Percentiles rank a stretch among this genome's conserved stretches.
Evolutionary conservation across 2,113 vertebrate genomes (phyloP).

Genomic region (Tragulus kanchil): DNA sequence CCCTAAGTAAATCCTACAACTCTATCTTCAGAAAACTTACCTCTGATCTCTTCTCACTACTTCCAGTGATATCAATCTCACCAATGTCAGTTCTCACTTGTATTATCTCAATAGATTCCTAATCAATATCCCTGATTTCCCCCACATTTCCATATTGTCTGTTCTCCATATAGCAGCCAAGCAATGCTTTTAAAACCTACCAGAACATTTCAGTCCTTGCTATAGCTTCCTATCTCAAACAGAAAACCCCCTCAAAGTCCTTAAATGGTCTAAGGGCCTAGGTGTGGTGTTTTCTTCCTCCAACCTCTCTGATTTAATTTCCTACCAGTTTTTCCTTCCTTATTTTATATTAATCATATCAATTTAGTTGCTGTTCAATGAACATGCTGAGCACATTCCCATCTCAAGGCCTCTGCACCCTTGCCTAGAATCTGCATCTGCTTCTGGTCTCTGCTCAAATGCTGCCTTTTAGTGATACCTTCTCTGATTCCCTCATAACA

Average conservation of each 20-base stretch:
- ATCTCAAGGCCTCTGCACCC: not conserved
- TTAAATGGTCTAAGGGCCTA: not conserved
- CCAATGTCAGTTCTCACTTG: not conserved
- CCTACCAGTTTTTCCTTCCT: not conserved
- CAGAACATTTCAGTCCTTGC: not conserved
- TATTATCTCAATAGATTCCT: conserved; percentile 36
- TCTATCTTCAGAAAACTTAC: conserved; percentile 7
- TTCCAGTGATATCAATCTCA: not conserved
- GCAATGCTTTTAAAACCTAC: not conserved
- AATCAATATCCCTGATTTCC: not conserved
- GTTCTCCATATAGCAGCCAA: not conserved
- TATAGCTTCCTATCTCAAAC: not conserved
- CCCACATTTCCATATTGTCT: not conserved
- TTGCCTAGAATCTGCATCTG: not conserved
- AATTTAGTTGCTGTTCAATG: not conserved
- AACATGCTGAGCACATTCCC: not conserved
- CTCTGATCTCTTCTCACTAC: not conserved
- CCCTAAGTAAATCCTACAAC: not conserved
- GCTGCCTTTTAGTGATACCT: not conserved
- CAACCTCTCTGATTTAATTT: not conserved
- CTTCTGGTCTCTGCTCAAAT: conserved; percentile 16
- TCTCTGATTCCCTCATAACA: not conserved
- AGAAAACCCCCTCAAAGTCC: not conserved
- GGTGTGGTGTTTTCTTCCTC: not conserved
- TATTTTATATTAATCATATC: conserved; percentile 8